These are phyloP conservation scores for Microcebus murinus DNA, from an alignment of 2,113 vertebrate species.

Conservation along the genomic window DNA sequence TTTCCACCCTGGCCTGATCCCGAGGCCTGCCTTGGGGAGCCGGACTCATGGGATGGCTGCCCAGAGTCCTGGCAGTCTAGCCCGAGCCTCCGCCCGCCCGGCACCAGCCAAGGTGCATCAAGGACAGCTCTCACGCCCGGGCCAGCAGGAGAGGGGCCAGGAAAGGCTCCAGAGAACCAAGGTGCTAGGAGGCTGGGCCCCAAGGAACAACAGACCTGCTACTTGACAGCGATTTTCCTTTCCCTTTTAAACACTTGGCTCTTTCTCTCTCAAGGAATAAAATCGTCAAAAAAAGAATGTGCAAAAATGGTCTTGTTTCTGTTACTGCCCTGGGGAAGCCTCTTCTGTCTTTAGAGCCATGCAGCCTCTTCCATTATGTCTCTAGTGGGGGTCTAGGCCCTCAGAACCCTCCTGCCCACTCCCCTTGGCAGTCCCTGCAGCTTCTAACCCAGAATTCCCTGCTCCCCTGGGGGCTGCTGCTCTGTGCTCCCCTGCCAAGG, in stretches of 20 bases:
- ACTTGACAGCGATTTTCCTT: not conserved
- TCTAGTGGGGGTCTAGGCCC: not conserved
- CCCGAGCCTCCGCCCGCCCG: fast-evolving
- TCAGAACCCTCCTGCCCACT: not conserved
- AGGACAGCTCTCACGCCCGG: not conserved
- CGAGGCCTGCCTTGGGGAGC: not conserved
- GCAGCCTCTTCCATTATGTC: not conserved
- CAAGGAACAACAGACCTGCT: not conserved
- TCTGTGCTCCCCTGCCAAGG: not conserved
- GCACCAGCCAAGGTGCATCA: not conserved
- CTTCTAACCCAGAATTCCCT: not conserved
- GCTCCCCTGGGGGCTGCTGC: not conserved
- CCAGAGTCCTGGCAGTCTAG: fast-evolving
- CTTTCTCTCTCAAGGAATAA: conserved; percentile 43
- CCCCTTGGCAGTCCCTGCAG: not conserved
- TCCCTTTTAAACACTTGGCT: not conserved
- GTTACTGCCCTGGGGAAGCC: not conserved
- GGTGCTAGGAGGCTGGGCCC: not conserved
- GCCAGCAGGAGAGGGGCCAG: not conserved
- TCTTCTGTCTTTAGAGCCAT: not conserved
- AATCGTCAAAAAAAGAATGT: not conserved
- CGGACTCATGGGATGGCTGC: not conserved
- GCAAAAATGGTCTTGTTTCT: not conserved
- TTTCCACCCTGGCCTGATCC: not conserved
- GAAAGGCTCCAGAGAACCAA: not conserved